Evolutionary conservation across 2,888 invertebrate genomes (phyloP).

Genomic region (Atethmia centrago): DNA sequence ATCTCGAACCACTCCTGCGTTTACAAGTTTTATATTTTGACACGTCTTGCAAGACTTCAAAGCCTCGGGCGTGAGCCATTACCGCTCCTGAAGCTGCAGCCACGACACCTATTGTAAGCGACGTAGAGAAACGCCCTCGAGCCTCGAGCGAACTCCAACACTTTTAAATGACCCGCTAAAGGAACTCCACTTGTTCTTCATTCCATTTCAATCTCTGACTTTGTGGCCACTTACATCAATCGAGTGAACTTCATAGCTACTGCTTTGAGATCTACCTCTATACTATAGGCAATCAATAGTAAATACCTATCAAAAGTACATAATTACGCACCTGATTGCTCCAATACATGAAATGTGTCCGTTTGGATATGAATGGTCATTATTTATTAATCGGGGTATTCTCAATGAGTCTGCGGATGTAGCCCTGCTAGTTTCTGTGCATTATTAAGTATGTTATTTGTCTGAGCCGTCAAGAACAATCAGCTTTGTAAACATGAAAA

Average conservation of each 20-base stretch:
- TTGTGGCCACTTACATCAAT: constrained; percentile 4
- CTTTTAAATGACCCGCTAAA: constrained; percentile 9
- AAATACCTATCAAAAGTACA: not conserved
- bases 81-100: constrained; percentile 27
- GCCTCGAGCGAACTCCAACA: constrained; percentile 11
- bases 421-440: not conserved
- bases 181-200: constrained; percentile 3
- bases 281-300: constrained; percentile 13
- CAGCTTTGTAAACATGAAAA: constrained; percentile 6
- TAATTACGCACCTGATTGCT: not conserved
- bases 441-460: constrained; percentile 21
- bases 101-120: constrained; percentile 37
- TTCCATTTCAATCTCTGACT: not conserved
- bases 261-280: not conserved
- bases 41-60: constrained; percentile 73
- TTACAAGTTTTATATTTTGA: constrained; percentile 75
- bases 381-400: constrained; percentile 8
- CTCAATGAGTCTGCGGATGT: not conserved
- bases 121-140: constrained; percentile 14
- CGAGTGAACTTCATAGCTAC: not conserved
- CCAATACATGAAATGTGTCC: not conserved
- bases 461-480: not conserved
- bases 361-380: constrained; percentile 13
- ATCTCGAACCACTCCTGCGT: constrained; percentile 72
- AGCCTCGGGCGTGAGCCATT: constrained; percentile 54